phyloP scores from a whole-genome alignment of 2,888 invertebrate genomes.

The Beris morrisii region DNA sequence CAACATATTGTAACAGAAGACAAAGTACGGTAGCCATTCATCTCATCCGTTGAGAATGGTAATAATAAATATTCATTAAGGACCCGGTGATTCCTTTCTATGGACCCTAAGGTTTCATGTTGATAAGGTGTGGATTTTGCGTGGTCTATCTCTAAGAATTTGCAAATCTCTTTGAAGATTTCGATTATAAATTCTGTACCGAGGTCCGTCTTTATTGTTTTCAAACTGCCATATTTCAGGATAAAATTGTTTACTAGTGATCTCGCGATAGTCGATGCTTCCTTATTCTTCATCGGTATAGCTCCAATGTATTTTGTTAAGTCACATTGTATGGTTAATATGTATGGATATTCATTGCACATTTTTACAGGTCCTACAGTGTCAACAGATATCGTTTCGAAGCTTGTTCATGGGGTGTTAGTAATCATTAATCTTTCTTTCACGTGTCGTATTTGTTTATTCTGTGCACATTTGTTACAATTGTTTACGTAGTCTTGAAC shows the following conservation, averaged over 20 bases:
- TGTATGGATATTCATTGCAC: too few relatives aligned
- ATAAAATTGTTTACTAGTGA: neutral
- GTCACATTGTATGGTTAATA: too few relatives aligned
- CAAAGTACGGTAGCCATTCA: neutral
- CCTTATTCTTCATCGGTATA: constrained; percentile 58
- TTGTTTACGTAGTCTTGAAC: constrained; percentile 16
- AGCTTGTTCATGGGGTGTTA: too few relatives aligned
- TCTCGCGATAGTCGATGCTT: constrained; percentile 10
- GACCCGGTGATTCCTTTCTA: constrained; percentile 16
- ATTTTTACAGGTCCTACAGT: too few relatives aligned
- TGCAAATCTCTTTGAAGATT: constrained; percentile 16
- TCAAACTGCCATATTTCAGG: neutral
- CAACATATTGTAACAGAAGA: constrained; percentile 9
- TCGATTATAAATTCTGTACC: constrained; percentile 8
- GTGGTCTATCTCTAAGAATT: constrained; percentile 16
- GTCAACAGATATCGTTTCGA: too few relatives aligned
- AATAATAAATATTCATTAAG: constrained; percentile 11
- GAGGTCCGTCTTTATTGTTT: neutral
- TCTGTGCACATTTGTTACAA: too few relatives aligned
- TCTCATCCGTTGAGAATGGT: neutral
- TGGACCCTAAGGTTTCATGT: constrained; percentile 11
- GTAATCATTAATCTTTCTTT: too few relatives aligned
- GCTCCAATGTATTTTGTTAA: too few relatives aligned
- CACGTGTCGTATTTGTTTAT: too few relatives aligned
- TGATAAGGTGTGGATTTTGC: constrained; percentile 20